Conservation (phyloP, 1,140 invertebrate species). For the Penaeus japonicus region DNA sequence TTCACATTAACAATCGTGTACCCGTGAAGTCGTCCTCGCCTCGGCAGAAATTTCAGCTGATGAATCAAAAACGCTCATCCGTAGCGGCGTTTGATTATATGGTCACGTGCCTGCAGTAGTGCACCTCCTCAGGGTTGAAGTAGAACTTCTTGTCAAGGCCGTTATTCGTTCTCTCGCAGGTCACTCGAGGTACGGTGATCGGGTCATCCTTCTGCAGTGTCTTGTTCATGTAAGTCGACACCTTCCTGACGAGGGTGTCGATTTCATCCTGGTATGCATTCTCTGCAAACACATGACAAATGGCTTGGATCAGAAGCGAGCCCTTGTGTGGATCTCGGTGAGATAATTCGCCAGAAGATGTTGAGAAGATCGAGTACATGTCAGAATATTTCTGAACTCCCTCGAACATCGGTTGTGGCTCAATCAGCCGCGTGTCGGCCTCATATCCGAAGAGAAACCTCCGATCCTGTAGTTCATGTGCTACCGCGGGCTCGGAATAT, state of each 20-base stretch:
- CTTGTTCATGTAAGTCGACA: conserved; percentile 61
- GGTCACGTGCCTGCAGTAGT: conserved; percentile 23
- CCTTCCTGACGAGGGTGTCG: conserved; percentile 73
- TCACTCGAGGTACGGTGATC: conserved; percentile 37
- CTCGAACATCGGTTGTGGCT: not conserved
- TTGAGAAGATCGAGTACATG: conserved; percentile 74
- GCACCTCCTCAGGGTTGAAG: conserved; percentile 44
- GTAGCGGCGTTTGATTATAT: not conserved
- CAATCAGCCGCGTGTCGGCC: not conserved
- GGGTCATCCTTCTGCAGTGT: conserved; percentile 53
- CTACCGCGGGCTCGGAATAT: not conserved
- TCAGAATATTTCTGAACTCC: conserved; percentile 69
- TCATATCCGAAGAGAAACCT: not conserved
- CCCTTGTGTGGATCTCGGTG: conserved; percentile 72
- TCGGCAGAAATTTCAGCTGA: not conserved
- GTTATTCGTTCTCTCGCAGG: conserved; percentile 55
- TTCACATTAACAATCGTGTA: no score
- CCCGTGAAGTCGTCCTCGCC: not conserved
- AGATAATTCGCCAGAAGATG: conserved; percentile 72
- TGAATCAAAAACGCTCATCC: not conserved
- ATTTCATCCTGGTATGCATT: conserved; percentile 72
- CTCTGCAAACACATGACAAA: conserved; percentile 78
- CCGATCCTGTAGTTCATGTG: not conserved
- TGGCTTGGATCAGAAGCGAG: conserved; percentile 79
- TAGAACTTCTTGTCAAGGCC: conserved; percentile 53